Percentiles rank a stretch among this genome's conserved stretches.
These are phyloP conservation scores for Pelusios castaneus DNA, from an alignment of 2,113 vertebrate species.

Conservation along the genomic window DNA sequence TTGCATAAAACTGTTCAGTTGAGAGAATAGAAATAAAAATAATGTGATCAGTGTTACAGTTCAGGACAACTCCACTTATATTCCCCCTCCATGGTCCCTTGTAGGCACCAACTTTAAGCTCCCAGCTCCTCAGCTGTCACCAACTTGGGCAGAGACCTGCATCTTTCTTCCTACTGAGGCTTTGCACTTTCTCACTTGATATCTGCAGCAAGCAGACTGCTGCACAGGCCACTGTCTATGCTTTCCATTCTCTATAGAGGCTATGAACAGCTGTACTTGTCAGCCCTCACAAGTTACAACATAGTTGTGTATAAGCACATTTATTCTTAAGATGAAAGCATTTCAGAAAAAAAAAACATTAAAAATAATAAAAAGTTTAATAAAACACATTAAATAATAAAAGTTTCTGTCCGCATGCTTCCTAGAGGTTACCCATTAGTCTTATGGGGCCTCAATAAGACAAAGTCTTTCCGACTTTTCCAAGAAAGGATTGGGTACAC, in stretches of 20 bases:
- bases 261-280: background rate
- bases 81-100: background rate
- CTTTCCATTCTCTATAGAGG: background rate
- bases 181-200: background rate
- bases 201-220: background rate
- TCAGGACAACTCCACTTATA: background rate
- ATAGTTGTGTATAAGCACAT: background rate
- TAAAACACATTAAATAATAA: background rate
- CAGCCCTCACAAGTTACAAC: background rate
- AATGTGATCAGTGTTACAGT: background rate
- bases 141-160: background rate
- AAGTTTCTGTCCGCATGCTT: background rate
- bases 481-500: background rate
- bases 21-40: background rate
- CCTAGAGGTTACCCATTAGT: background rate
- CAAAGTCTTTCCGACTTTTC: background rate
- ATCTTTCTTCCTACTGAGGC: background rate
- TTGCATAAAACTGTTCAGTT: background rate
- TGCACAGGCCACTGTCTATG: background rate
- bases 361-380: no score
- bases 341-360: background rate
- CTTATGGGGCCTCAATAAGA: background rate
- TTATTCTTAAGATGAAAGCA: background rate
- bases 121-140: background rate
- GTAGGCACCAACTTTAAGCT: background rate